Evolutionary conservation across 1,140 invertebrate species (phyloP), one percentile per base, ranked within the genome.

Genomic region (Arion vulgaris): DNA sequence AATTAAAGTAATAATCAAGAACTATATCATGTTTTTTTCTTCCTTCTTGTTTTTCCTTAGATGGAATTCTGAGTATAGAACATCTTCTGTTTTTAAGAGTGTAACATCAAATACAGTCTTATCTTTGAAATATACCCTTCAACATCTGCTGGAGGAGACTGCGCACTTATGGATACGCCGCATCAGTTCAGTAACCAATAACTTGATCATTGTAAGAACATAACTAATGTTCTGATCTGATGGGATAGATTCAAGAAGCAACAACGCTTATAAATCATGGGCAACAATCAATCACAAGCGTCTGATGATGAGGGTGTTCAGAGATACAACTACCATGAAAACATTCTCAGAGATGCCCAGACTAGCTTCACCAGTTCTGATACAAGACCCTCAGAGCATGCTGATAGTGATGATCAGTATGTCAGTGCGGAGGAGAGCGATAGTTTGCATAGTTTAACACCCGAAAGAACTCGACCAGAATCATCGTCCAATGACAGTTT

Each of bases 381-480:
- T 15, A 1, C 34, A 32, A 80, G 2, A 1, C 36, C 26, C 0
- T 2, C 41, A 9, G 19, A n/a, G 1, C 13, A 23, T 36, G 39
- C 11, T 38, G 7, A 36, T 32, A 49, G 39, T 51, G 78, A 71
- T 69, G 78, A 80, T 1, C 23, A 69, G n/a, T 80, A 71, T 51
- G 49, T 71, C 38, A 80, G 78, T 71, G 66, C 78, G 36, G 78
- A 80, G 7, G 78, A 80, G 32, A 53, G 66, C 23, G 78, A 71
- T 23, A 80, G 66, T 71, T 53, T 68, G 1, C 11, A 19, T 7
- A 79, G 77, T 79, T 17, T 79, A n/a, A 79, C 77, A n/a, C 77
- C 77, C 19, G 51, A 28, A 66, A 53, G 77, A 9, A 79, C 77
- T 49, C 77, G 77, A 32, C 77, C 77, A 38, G 77, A 79, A 45